Conservation (phyloP, 1,140 invertebrate genomes). For the Colletes gigas region DNA sequence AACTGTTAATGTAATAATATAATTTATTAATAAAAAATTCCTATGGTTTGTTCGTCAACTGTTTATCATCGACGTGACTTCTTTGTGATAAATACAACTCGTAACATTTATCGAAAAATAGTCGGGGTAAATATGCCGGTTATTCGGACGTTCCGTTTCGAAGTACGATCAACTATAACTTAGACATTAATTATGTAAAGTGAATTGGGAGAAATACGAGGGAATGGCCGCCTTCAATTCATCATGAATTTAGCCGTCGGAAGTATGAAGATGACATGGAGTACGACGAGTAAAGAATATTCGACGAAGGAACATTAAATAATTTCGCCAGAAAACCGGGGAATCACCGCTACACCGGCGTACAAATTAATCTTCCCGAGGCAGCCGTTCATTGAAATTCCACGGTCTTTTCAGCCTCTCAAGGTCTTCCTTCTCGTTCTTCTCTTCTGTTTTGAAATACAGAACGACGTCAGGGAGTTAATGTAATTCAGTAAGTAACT, state of each 20-base stretch:
- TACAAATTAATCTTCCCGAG: constrained; percentile 17
- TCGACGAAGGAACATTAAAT: neutral
- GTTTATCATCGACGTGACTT: too few relatives aligned
- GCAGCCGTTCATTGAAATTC: constrained; percentile 16
- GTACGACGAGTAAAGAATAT: neutral
- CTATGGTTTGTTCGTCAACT: too few relatives aligned
- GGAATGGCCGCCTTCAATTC: neutral
- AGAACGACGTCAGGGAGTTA: constrained; percentile 17
- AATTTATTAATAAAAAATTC: too few relatives aligned
- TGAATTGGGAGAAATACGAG: too few relatives aligned
- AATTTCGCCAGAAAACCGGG: neutral
- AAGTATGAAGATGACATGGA: neutral
- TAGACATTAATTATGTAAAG: too few relatives aligned
- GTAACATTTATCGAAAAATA: too few relatives aligned
- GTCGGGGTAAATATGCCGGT: too few relatives aligned
- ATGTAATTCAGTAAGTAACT: constrained; percentile 41
- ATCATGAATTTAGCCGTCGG: neutral
- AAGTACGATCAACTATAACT: too few relatives aligned
- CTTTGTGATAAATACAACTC: too few relatives aligned
- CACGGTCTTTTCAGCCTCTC: constrained; percentile 7
- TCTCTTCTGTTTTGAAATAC: constrained; percentile 25
- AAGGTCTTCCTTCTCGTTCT: neutral
- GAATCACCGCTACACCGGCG: neutral
- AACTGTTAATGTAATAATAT: too few relatives aligned
- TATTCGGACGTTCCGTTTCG: too few relatives aligned